Evolutionary conservation across 2,888 invertebrate species (phyloP), one percentile per base, ranked within the genome.

Genomic region (Chromoteleia sp.): DNA sequence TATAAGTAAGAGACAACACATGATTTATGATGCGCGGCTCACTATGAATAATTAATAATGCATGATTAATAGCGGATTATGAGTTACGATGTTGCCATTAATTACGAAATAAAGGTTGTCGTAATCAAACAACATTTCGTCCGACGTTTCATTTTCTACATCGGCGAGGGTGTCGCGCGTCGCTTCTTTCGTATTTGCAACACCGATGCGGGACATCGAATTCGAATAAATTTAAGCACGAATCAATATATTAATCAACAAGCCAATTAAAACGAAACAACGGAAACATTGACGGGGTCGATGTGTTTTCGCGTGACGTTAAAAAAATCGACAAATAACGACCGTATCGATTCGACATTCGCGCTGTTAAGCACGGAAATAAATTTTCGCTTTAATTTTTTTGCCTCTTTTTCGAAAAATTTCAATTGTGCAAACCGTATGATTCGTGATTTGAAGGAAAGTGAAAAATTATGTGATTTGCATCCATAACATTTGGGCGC

Each of bases 51-150:
- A 81, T 81, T 81, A 81, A 75, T 71, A 65, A 65, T 50, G 52
- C 50, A 70, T 81, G 80, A 80, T 80, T 70, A 80, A 80, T 80
- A 75, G 70, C 12, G 63, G 70, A 80, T 80, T 75, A 80, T 70
- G 75, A 80, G 58, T 75, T 58, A 75, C 65, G 65, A 43, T 75
- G 75, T 70, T 63, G 70, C 65, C 41, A 75, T 80, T 80, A 80
- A 80, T 80, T 75, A 70, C 70, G 50, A 74, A 75, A 58, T 80
- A 80, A 80, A 80, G 80, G 50, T 75, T 80, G 63, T 67, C 36
- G 61, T 75, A 80, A 75, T 80, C 80, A 70, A 80, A 74, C 74
- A 80, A 80, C 75, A 75, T 75, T 75, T 80, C 73, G 12, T 50
- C n/a, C 41, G 12, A 6, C 17, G 45, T 59, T 73, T 71, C 59